A percentile compares a stretch with the other conserved stretches of the same genome.
Evolutionary conservation across 2,888 invertebrate genomes (phyloP).

Genomic region (Lasioglossum calceatum): DNA sequence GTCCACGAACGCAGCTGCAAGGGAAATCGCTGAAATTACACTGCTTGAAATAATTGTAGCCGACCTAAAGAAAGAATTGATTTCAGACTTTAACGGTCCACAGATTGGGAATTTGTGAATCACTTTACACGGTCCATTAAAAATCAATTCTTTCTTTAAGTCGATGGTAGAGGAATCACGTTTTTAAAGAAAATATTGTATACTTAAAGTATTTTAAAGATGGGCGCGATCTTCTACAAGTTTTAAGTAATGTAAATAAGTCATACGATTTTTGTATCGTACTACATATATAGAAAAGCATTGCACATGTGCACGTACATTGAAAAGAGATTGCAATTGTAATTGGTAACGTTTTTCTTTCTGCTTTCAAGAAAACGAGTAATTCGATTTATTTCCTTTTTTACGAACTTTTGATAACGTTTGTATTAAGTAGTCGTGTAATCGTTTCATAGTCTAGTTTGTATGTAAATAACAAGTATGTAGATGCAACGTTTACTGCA

Average conservation of each 20-base stretch:
- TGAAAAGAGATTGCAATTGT: not conserved
- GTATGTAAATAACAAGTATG: constrained; percentile 24
- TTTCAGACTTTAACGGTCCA: too few species aligned
- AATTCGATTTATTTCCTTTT: not conserved
- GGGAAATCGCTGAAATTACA: constrained; percentile 67
- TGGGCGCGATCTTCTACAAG: constrained; percentile 4
- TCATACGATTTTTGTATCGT: constrained; percentile 4
- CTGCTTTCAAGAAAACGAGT: not conserved
- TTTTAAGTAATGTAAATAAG: constrained; percentile 2
- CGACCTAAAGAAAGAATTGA: not conserved
- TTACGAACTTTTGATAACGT: not conserved
- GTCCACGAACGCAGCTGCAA: constrained; percentile 87
- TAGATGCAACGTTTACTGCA: constrained; percentile 27
- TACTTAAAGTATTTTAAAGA: not conserved
- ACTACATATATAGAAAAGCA: not conserved
- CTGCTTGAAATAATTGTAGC: constrained; percentile 15
- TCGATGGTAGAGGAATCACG: not conserved
- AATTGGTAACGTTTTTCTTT: not conserved
- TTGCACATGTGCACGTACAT: constrained; percentile 16
- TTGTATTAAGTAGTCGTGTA: not conserved
- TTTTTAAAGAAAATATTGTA: not conserved
- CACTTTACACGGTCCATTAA: not conserved
- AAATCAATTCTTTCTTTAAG: constrained; percentile 1
- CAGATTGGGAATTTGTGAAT: not conserved
- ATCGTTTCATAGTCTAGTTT: not conserved